These are phyloP conservation scores for Dromococcyx pavoninus DNA, from an alignment of 2,797 vertebrate species.

Conservation along the genomic window DNA sequence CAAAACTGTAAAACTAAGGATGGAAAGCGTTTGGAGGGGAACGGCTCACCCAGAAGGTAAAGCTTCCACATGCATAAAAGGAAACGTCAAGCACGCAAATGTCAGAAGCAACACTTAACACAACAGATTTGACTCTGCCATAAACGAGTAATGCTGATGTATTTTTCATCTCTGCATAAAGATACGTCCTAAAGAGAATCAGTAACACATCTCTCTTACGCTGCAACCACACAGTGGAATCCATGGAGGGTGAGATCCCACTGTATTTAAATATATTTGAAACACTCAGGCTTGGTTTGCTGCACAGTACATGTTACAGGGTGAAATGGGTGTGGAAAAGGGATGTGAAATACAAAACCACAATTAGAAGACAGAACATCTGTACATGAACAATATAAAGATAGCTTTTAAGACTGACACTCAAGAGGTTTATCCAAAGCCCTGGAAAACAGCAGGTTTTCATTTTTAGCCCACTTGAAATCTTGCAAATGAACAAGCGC, in stretches of 20 bases:
- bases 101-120: neutral
- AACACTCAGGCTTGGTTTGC: neutral
- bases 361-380: neutral
- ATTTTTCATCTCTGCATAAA: slow-evolving; percentile 13
- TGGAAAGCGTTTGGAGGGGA: neutral
- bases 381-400: neutral
- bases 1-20: neutral
- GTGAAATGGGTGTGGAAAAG: neutral
- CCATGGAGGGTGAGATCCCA: slow-evolving; percentile 5
- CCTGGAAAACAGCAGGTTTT: neutral
- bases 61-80: neutral
- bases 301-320: neutral
- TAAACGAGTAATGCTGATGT: rapidly evolving
- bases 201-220: neutral
- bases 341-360: neutral
- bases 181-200: neutral
- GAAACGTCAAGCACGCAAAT: neutral
- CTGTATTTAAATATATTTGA: slow-evolving; percentile 31
- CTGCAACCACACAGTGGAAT: neutral
- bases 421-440: neutral
- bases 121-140: neutral
- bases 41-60: neutral
- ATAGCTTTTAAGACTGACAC: neutral
- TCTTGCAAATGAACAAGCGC: neutral
- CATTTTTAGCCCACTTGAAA: neutral